phyloP scores from a whole-genome alignment of 2,888 invertebrate species.

The Drosophila diplacantha region DNA sequence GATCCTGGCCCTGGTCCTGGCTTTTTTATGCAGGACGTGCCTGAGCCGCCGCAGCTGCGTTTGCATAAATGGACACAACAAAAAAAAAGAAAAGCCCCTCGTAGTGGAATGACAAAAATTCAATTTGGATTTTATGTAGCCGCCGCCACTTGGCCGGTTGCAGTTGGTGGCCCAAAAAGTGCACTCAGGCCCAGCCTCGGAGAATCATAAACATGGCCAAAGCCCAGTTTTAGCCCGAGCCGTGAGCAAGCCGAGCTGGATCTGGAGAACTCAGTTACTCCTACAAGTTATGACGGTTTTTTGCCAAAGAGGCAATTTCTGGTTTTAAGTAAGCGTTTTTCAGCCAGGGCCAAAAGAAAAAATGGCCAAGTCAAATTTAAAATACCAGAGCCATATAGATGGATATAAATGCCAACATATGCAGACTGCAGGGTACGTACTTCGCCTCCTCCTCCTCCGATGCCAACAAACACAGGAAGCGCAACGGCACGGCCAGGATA shows the following conservation, averaged over 20 bases:
- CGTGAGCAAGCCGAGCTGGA: constrained; percentile 14
- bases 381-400: constrained; percentile 39
- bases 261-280: constrained; percentile 41
- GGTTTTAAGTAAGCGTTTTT: constrained; percentile 50
- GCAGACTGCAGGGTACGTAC: constrained; percentile 34
- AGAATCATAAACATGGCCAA: constrained; percentile 56
- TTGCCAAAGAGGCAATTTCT: constrained; percentile 43
- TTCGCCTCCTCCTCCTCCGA: not conserved
- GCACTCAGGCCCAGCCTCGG: constrained; percentile 25
- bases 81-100: constrained; percentile 13
- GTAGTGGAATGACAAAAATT: constrained; percentile 53
- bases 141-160: constrained; percentile 30
- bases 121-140: constrained; percentile 67
- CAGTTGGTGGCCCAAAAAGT: constrained; percentile 23
- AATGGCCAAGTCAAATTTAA: constrained; percentile 42
- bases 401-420: constrained; percentile 53
- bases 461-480: constrained; percentile 49
- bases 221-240: constrained; percentile 42
- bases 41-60: constrained; percentile 61
- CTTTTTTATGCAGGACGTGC: constrained; percentile 55
- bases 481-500: constrained; percentile 48
- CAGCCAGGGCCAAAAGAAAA: constrained; percentile 13
- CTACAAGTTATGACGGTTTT: constrained; percentile 60
- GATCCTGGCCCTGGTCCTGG: constrained; percentile 1
- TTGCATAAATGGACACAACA: constrained; percentile 64